A percentile compares a stretch with the other conserved stretches of the same genome.
These are phyloP conservation scores for Caenorhabditis sinica DNA, from an alignment of 2,888 invertebrate genomes.

Conservation along the genomic window DNA sequence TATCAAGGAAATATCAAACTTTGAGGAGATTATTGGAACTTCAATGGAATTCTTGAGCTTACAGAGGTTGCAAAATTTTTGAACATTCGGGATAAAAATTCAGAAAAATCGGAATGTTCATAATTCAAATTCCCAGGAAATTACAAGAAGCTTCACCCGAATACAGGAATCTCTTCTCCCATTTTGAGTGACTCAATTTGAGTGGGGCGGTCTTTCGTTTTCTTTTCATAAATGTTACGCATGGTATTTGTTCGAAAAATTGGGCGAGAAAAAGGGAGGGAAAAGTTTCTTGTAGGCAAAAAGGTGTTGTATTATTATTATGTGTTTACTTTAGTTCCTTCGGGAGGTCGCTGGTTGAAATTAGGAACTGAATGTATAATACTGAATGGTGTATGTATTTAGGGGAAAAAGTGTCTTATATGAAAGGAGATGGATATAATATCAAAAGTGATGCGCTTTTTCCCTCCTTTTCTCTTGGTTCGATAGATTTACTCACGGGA, in stretches of 20 bases:
- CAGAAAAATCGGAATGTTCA: background rate
- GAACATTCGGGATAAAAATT: too few species aligned
- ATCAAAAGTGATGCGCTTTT: conserved; percentile 34
- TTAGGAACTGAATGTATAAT: conserved; percentile 47
- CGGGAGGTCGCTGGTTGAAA: conserved; percentile 43
- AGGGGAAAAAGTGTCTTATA: conserved; percentile 9
- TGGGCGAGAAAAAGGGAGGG: conserved; percentile 5
- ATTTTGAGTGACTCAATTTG: conserved; percentile 61
- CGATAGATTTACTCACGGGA: conserved; percentile 48
- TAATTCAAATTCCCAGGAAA: background rate
- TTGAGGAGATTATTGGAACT: too few species aligned
- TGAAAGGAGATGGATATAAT: conserved; percentile 20
- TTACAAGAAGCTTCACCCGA: conserved; percentile 13
- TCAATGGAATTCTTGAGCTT: too few species aligned
- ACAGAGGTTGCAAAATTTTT: too few species aligned
- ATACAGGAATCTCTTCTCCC: conserved; percentile 15
- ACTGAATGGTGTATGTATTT: background rate
- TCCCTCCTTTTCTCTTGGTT: background rate
- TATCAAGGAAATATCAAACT: too few species aligned
- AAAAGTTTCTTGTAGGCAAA: conserved; percentile 31
- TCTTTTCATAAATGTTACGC: conserved; percentile 57
- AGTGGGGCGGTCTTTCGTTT: conserved; percentile 34
- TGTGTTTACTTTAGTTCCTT: conserved; percentile 55
- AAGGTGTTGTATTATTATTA: conserved; percentile 55
- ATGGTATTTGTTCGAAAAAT: conserved; percentile 62